These are phyloP conservation scores for Hymenopus coronatus DNA, from an alignment of 2,888 invertebrate genomes.

Conservation along the genomic window DNA sequence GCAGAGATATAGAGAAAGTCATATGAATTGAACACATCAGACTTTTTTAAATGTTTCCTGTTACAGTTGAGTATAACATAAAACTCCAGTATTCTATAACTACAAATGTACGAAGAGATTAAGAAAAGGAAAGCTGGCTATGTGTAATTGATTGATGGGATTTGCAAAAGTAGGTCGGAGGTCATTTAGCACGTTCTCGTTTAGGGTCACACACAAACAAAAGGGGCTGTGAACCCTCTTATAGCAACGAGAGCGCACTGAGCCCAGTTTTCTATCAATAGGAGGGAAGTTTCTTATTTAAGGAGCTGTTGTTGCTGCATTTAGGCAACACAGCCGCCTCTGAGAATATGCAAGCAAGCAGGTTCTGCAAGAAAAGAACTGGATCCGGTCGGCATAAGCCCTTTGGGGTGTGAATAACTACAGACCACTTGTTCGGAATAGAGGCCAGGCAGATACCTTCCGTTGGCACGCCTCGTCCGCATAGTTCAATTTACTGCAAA, in stretches of 20 bases:
- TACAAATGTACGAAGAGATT: too few relatives aligned
- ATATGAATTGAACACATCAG: too few relatives aligned
- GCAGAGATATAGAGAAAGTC: too few relatives aligned
- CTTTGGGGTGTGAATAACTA: not conserved
- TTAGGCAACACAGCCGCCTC: not conserved
- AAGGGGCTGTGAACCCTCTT: not conserved
- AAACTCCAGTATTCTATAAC: too few relatives aligned
- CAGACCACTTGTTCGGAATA: not conserved
- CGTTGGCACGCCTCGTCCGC: not conserved
- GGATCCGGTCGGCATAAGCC: not conserved
- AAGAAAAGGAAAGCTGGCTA: too few relatives aligned
- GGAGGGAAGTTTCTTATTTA: not conserved
- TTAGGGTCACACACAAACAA: not conserved
- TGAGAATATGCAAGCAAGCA: not conserved
- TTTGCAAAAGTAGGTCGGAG: not conserved
- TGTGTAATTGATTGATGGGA: too few relatives aligned
- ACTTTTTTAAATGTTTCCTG: too few relatives aligned
- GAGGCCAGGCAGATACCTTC: not conserved
- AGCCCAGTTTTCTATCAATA: not conserved
- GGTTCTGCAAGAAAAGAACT: not conserved
- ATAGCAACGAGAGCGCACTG: not conserved
- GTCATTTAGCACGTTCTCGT: not conserved
- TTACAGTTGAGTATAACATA: too few relatives aligned
- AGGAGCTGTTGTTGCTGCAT: not conserved
- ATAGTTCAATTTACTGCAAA: not conserved